A percentile compares a stretch with the other conserved stretches of the same genome.
Evolutionary conservation across 2,888 invertebrate genomes (phyloP).

Genomic region (Tanytarsus gracilentus): DNA sequence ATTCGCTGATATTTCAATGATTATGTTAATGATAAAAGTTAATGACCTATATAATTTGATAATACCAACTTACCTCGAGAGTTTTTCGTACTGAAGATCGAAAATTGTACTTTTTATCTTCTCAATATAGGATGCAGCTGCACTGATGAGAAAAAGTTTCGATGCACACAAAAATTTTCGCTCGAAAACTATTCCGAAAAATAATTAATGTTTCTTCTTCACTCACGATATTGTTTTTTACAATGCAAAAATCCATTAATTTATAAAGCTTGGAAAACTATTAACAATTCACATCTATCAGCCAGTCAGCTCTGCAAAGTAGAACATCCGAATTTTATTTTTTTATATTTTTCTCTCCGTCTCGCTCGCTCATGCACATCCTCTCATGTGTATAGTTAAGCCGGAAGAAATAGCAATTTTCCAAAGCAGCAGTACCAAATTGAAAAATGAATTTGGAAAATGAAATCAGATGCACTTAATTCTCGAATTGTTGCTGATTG

Average conservation of each 20-base stretch:
- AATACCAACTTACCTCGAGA: no score
- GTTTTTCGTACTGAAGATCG: no score
- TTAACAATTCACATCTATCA: background rate
- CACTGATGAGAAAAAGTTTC: no score
- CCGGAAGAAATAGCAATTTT: slow-evolving; percentile 16
- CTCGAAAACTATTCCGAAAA: no score
- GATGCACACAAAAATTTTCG: no score
- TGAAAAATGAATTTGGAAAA: slow-evolving; percentile 23
- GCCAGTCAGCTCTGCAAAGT: background rate
- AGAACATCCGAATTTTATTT: background rate
- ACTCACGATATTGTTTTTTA: background rate
- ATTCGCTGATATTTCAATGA: no score
- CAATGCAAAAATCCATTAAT: slow-evolving; percentile 21
- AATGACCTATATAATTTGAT: no score
- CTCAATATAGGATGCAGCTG: no score
- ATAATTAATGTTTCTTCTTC: no score
- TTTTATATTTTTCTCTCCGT: background rate
- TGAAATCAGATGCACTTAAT: slow-evolving; percentile 26
- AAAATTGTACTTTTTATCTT: no score
- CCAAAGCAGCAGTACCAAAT: background rate
- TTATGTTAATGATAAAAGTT: no score
- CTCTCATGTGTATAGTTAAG: background rate
- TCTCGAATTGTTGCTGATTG: slow-evolving; percentile 22
- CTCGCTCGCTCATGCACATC: no score
- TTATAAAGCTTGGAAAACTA: background rate